Base-by-base conservation (phyloP, 2,113 vertebrate species). In the Neolamprologus toae region DNA sequence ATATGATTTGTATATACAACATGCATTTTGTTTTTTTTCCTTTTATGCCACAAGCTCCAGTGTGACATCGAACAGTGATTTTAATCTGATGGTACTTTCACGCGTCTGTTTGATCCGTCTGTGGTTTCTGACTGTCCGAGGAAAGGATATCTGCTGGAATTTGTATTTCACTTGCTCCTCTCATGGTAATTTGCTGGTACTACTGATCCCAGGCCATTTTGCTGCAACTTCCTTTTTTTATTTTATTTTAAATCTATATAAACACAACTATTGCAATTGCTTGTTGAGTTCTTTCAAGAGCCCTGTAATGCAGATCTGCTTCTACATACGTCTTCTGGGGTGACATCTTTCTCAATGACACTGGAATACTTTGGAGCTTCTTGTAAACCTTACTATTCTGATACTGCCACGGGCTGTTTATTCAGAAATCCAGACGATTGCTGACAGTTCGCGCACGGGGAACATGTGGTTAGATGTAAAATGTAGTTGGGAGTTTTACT, bases 1-100 rank as follows among this genome's bases (percentile, higher is more conserved):
- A 92, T 95, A 76, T 94, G 91, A 92, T 90, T 95, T 94, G 89
- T 94, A 92, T 88, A 93, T 93, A 94, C 83, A 90, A 91, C 76
- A 31, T 91, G 76, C 37, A 14, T 80, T 19, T 63, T 61, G 53
- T 54, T 68, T 73, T 45, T 54, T 40, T 8, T 16, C 7, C 4
- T 90, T 86, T 88, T 28, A 88, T 89, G 86, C 88, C 83, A 80
- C 83, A 89, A 86, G 91, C 88, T 86, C 47, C 88, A 63, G 88
- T 89, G 88, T 86, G 89, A 92, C 85, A 68, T 83, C 47, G 66
- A 88, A 79, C 82, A 35, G 78, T 83, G 66, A 78, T 61, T 68
- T 90, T 80, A 45, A 55, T 83, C 88, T 51, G 86, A 90, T 61
- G 93, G 93, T 95, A 95, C 93, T 94, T 84, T 87, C 63, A 85